Conservation (phyloP, 2,797 vertebrate species). For the Paguma larvata region DNA sequence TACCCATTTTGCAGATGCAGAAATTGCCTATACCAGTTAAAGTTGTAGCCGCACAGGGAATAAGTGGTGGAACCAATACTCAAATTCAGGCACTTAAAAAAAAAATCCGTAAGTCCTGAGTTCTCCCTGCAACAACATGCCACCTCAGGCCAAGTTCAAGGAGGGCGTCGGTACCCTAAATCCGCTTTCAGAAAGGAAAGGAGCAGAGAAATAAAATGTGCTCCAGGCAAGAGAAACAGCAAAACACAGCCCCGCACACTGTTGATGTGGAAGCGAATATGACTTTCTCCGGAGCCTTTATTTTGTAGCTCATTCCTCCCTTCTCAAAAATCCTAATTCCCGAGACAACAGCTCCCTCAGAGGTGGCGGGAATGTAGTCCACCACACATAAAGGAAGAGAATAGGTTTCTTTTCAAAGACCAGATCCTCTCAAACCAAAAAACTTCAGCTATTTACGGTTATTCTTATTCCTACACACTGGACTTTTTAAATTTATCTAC, state of each 20-base stretch:
- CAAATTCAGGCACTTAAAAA: not conserved
- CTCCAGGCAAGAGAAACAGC: not conserved
- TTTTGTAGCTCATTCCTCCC: not conserved
- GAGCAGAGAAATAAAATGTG: not conserved
- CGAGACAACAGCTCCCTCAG: not conserved
- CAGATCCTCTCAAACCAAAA: constrained; percentile 21
- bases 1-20: not conserved
- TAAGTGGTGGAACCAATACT: not conserved
- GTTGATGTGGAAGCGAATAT: not conserved
- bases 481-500: not conserved
- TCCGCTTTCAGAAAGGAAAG: not conserved
- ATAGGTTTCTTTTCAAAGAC: not conserved
- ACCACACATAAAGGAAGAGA: not conserved
- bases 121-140: not conserved
- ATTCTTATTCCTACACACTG: constrained; percentile 1
- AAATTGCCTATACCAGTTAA: not conserved
- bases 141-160: not conserved
- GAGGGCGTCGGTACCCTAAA: not conserved
- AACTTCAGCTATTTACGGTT: not conserved
- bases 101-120: not conserved
- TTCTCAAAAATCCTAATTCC: not conserved
- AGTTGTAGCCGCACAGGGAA: not conserved
- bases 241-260: not conserved
- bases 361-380: not conserved
- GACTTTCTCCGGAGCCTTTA: not conserved